Percentiles rank a stretch among this genome's conserved stretches.
Conservation (phyloP, 1,140 invertebrate genomes). For the Leptinotarsa defecta region DNA sequence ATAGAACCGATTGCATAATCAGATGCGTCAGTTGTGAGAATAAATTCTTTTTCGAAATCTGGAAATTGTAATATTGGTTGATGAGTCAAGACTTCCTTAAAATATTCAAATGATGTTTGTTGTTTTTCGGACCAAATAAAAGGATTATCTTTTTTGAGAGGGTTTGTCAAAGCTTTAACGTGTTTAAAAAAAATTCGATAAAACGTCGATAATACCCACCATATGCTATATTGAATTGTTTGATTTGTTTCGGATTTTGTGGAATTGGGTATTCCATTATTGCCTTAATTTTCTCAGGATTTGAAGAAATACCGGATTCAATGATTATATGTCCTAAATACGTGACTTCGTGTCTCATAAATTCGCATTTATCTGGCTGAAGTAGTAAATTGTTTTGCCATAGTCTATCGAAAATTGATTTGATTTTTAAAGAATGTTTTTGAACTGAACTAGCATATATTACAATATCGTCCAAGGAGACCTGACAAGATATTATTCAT, state of each 20-base stretch:
- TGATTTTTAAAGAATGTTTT: constrained; percentile 33
- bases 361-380: constrained; percentile 53
- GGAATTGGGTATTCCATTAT: constrained; percentile 39
- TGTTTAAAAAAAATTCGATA: constrained; percentile 30
- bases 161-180: background rate
- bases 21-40: constrained; percentile 55
- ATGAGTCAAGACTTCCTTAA: constrained; percentile 51
- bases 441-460: constrained; percentile 51
- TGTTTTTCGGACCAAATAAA: constrained; percentile 26
- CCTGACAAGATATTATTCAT: constrained; percentile 53
- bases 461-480: constrained; percentile 55
- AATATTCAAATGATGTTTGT: constrained; percentile 47
- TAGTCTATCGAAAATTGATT: constrained; percentile 21
- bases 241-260: constrained; percentile 40
- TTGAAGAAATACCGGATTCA: constrained; percentile 55
- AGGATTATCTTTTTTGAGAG: constrained; percentile 32
- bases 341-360: constrained; percentile 47
- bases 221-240: constrained; percentile 56
- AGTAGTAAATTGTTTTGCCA: constrained; percentile 24
- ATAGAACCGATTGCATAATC: constrained; percentile 52
- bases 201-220: constrained; percentile 40
- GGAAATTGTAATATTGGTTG: constrained; percentile 54
- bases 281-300: constrained; percentile 54
- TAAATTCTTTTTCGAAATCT: constrained; percentile 51
- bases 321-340: constrained; percentile 52